A percentile compares a stretch with the other conserved stretches of the same genome.
Evolutionary conservation across 2,888 invertebrate species (phyloP).

Genomic region (Drosophila cyrtoloma): DNA sequence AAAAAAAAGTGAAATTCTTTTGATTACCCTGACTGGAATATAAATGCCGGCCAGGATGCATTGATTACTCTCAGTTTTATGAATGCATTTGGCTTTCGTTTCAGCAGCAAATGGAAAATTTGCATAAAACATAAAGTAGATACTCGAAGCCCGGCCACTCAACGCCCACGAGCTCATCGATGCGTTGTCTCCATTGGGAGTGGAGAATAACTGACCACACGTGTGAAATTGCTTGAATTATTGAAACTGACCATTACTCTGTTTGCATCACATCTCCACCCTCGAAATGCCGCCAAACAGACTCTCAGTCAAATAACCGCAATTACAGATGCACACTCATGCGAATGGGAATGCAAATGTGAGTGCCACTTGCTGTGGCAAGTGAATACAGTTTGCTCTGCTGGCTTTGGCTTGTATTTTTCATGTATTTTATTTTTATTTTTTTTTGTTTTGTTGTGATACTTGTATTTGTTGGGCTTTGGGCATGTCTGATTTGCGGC

Average conservation of each 20-base stretch:
- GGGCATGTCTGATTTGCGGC: conserved; percentile 22
- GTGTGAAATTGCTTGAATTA: conserved; percentile 78
- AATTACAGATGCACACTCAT: conserved; percentile 77
- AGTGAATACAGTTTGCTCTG: conserved; percentile 5
- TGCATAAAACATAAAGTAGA: conserved; percentile 17
- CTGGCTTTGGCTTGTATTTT: neutral
- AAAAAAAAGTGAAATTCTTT: conserved; percentile 4
- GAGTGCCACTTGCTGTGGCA: conserved; percentile 46
- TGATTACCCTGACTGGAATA: conserved; percentile 25
- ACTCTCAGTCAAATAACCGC: conserved; percentile 60
- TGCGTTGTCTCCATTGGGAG: conserved; percentile 30
- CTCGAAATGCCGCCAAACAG: neutral
- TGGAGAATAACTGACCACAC: conserved; percentile 62
- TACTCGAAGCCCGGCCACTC: neutral
- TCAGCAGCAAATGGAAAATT: conserved; percentile 21
- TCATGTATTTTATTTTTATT: conserved; percentile 15
- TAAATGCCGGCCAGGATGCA: conserved; percentile 25
- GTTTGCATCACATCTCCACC: conserved; percentile 30
- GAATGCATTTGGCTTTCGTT: conserved; percentile 14
- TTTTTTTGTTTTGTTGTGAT: neutral
- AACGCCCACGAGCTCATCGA: conserved; percentile 13
- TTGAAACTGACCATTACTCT: conserved; percentile 51
- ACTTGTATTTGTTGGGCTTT: neutral
- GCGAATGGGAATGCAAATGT: conserved; percentile 58
- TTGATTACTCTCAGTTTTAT: conserved; percentile 37